These are phyloP conservation scores for Okapia johnstoni DNA, from an alignment of 2,113 vertebrate species.

Conservation along the genomic window DNA sequence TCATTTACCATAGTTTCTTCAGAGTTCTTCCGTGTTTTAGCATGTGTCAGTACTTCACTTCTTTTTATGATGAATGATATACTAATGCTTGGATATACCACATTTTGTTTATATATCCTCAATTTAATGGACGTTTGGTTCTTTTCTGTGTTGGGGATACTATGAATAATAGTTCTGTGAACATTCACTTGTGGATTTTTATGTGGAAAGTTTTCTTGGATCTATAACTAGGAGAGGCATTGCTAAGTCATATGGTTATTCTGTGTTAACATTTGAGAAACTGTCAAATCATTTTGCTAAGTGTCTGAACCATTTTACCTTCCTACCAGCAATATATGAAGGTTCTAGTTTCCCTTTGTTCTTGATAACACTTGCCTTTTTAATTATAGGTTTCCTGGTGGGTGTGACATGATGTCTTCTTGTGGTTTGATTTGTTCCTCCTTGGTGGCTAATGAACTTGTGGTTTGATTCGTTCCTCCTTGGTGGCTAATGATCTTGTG, in stretches of 20 bases:
- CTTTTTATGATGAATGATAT: background rate
- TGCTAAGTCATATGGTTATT: background rate
- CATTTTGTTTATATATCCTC: background rate
- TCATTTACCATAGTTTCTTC: background rate
- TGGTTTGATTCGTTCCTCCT: background rate
- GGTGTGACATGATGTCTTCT: background rate
- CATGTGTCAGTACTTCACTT: background rate
- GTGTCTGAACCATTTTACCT: background rate
- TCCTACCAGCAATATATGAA: background rate
- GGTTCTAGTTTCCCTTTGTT: background rate
- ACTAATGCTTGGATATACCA: background rate
- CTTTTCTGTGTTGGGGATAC: background rate
- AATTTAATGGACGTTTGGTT: background rate
- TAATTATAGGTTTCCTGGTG: background rate
- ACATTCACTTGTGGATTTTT: background rate
- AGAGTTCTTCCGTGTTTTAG: background rate
- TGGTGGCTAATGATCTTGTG: background rate
- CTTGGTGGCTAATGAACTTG: background rate
- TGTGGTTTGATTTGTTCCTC: background rate
- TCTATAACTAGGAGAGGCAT: background rate
- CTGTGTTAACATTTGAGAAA: background rate
- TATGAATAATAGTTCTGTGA: background rate
- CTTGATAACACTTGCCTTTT: background rate
- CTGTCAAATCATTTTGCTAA: background rate
- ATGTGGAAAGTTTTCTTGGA: background rate